phyloP scores from a whole-genome alignment of 1,140 invertebrate genomes.

The Fopius arisanus region DNA sequence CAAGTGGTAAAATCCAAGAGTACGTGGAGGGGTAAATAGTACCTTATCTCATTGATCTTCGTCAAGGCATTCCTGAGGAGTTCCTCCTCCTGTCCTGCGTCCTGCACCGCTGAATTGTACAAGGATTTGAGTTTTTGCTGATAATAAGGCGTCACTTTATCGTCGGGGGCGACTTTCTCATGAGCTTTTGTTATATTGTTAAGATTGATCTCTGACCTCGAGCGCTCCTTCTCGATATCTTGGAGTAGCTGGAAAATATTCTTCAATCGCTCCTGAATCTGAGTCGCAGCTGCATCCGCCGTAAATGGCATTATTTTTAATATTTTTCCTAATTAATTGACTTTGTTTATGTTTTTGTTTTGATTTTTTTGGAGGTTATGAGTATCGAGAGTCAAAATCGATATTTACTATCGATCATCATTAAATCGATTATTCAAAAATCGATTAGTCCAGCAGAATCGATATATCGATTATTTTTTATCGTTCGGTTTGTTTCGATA shows the following conservation, averaged over 20 bases:
- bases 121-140: slow-evolving; percentile 82
- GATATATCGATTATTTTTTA: too few species aligned
- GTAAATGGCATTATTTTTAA: slow-evolving; percentile 72
- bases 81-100: slow-evolving; percentile 87
- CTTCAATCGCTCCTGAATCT: slow-evolving; percentile 82
- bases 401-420: too few species aligned
- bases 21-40: too few species aligned
- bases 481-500: too few species aligned
- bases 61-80: slow-evolving; percentile 81
- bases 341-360: too few species aligned
- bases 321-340: too few species aligned
- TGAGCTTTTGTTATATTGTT: slow-evolving; percentile 81
- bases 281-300: slow-evolving; percentile 78
- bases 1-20: too few species aligned
- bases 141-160: slow-evolving; percentile 71
- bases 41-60: slow-evolving; percentile 92
- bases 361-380: neutral
- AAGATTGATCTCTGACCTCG: slow-evolving; percentile 80
- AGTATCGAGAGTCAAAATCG: too few species aligned
- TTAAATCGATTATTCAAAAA: neutral
- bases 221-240: slow-evolving; percentile 82
- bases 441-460: too few species aligned
- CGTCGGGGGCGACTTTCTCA: slow-evolving; percentile 75
- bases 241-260: slow-evolving; percentile 78
- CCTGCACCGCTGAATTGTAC: slow-evolving; percentile 81